Evolutionary conservation across 2,797 vertebrate species (phyloP).

Genomic region (Bradypus variegatus): DNA sequence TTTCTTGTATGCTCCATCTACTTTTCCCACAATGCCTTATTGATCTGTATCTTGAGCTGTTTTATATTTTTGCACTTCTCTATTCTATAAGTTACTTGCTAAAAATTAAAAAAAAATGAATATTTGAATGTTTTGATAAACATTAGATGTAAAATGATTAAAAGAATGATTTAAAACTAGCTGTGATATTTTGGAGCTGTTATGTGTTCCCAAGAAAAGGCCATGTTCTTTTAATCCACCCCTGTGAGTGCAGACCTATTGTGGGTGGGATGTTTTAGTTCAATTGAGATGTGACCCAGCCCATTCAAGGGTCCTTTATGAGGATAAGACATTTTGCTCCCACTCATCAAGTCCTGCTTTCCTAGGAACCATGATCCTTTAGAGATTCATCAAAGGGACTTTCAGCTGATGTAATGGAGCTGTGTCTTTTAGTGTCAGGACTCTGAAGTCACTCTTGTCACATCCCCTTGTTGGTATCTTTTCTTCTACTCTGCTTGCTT

Average conservation of each 20-base stretch:
- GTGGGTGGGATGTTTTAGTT: no score
- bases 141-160: not conserved
- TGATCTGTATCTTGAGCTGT: not conserved
- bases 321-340: not conserved
- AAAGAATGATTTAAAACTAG: not conserved
- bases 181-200: no score
- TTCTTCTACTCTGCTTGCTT: conserved; percentile 22
- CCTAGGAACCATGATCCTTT: not conserved
- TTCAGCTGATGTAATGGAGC: not conserved
- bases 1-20: not conserved
- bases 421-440: not conserved
- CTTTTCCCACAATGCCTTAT: not conserved
- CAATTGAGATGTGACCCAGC: no score
- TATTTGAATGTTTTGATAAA: not conserved
- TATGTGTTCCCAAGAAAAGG: no score
- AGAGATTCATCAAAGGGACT: not conserved
- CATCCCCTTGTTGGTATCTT: not conserved
- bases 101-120: not conserved
- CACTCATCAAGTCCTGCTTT: not conserved
- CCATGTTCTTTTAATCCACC: no score
- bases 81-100: not conserved
- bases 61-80: not conserved
- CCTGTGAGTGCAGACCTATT: no score
- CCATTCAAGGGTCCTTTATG: no score
- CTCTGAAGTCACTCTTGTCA: not conserved